Percentiles rank a stretch among this genome's conserved stretches.
These are phyloP conservation scores for Cryptotermes secundus DNA, from an alignment of 1,140 invertebrate genomes.

Conservation along the genomic window DNA sequence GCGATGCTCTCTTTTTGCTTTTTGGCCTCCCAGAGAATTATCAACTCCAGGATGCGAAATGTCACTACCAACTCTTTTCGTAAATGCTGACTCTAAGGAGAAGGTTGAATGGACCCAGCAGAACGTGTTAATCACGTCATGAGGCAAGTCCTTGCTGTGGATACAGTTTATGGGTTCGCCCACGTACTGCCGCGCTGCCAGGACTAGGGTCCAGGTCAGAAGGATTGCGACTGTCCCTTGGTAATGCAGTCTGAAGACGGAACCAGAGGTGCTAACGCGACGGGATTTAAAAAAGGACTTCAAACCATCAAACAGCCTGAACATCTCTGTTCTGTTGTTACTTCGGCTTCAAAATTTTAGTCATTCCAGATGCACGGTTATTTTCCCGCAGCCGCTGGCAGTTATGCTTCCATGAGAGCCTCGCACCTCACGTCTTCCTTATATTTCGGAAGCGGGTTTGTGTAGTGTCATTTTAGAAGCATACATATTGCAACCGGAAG, in stretches of 20 bases:
- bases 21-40: slow-evolving; percentile 36
- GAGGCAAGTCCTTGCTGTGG: slow-evolving; percentile 39
- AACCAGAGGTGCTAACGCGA: slow-evolving; percentile 55
- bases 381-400: neutral
- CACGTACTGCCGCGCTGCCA: slow-evolving; percentile 59
- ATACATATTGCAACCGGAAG: no score
- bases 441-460: neutral
- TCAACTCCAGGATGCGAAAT: neutral
- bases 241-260: slow-evolving; percentile 62
- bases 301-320: slow-evolving; percentile 51
- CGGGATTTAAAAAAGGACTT: slow-evolving; percentile 55
- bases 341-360: neutral
- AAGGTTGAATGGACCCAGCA: slow-evolving; percentile 98
- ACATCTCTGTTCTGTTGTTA: slow-evolving; percentile 44
- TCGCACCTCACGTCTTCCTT: neutral
- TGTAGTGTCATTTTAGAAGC: no score
- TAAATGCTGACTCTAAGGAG: slow-evolving; percentile 49
- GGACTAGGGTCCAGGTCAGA: slow-evolving; percentile 52
- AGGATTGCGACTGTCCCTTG: slow-evolving; percentile 57
- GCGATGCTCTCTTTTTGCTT: neutral
- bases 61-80: neutral
- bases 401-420: neutral
- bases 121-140: slow-evolving; percentile 91
- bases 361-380: neutral
- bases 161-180: slow-evolving; percentile 66